Conservation (phyloP, 2,797 vertebrate species). For the Rhabdomys pumilio region DNA sequence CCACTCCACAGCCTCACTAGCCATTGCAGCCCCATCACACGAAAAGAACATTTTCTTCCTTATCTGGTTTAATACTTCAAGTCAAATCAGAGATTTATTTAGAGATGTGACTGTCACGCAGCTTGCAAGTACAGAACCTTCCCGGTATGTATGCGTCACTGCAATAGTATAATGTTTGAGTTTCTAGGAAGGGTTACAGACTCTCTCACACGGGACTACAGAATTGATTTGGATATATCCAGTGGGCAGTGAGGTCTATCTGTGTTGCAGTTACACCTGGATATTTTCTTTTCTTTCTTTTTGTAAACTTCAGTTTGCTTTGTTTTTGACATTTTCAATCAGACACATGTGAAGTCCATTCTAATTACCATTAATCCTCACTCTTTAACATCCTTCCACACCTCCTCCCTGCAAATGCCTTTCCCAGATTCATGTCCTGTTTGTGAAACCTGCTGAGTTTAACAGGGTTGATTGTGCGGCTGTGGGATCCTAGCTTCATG, state of each 20-base stretch:
- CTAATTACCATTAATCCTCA: not conserved
- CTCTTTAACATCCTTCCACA: not conserved
- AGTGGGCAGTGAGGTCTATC: not conserved
- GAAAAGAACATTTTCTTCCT: not conserved
- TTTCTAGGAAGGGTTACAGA: not conserved
- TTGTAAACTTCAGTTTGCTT: not conserved
- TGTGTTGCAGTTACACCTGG: not conserved
- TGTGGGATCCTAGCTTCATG: not conserved
- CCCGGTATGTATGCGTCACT: not conserved
- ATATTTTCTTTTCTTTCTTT: constrained; percentile 30
- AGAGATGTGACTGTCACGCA: not conserved
- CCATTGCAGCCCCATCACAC: not conserved
- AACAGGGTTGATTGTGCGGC: not conserved
- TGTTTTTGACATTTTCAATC: not conserved
- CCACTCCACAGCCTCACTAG: not conserved
- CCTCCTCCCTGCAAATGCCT: not conserved
- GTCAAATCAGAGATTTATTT: not conserved
- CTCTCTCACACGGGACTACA: not conserved
- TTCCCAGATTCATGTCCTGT: not conserved
- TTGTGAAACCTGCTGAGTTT: not conserved
- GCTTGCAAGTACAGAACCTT: not conserved
- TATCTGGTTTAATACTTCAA: not conserved
- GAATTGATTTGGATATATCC: not conserved
- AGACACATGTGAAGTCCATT: not conserved
- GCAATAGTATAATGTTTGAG: not conserved